Evolutionary conservation across 2,113 vertebrate species (phyloP).

Genomic region (Salminus brasiliensis): DNA sequence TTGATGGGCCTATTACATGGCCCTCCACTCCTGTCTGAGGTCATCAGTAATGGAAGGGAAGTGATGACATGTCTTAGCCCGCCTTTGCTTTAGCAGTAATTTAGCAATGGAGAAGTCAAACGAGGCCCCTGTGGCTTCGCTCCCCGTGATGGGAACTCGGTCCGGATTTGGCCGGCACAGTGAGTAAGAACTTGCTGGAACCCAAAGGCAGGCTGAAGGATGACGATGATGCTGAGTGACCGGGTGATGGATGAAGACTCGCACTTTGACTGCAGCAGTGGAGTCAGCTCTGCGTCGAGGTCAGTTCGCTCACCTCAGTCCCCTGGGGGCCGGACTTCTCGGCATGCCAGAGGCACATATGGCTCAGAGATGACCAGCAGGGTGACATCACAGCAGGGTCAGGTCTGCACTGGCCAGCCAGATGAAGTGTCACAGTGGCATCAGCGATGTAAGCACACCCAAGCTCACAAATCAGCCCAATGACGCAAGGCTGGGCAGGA

Average conservation of each 20-base stretch:
- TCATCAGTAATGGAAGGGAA: slow-evolving; percentile 42
- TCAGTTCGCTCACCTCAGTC: slow-evolving; percentile 34
- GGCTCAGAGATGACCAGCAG: not conserved
- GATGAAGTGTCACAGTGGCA: not conserved
- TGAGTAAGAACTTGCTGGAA: slow-evolving; percentile 29
- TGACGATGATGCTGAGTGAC: slow-evolving; percentile 26
- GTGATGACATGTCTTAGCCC: slow-evolving; percentile 37
- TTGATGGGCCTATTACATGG: slow-evolving; percentile 35
- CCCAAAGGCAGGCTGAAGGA: slow-evolving; percentile 13
- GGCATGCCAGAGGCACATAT: slow-evolving; percentile 18
- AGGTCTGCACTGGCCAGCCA: not conserved
- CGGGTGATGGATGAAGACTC: slow-evolving; percentile 29
- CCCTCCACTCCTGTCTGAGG: slow-evolving; percentile 29
- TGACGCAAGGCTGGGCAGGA: not conserved
- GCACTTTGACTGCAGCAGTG: not conserved
- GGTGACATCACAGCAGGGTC: slow-evolving; percentile 19
- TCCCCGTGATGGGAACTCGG: not conserved
- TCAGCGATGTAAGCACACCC: not conserved
- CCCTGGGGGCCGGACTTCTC: not conserved
- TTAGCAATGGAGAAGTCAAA: slow-evolving; percentile 37
- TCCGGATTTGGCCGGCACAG: not conserved
- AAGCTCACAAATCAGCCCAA: slow-evolving; percentile 8
- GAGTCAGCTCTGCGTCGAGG: slow-evolving; percentile 19
- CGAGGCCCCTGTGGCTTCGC: slow-evolving; percentile 20
- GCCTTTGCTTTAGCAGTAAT: slow-evolving; percentile 39